phyloP scores from a whole-genome alignment of 2,797 vertebrate species.

The Danionella dracula region DNA sequence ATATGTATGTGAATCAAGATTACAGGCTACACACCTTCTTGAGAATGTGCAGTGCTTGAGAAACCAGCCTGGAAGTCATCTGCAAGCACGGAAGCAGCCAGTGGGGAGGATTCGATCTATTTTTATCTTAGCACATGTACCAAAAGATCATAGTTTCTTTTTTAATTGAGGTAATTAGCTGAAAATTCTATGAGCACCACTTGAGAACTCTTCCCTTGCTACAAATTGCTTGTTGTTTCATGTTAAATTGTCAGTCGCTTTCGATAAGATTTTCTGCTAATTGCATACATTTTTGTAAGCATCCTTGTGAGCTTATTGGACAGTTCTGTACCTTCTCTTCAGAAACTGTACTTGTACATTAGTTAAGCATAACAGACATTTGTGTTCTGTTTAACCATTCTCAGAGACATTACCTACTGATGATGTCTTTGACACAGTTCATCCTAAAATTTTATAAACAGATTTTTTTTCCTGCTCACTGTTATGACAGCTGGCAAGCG shows the following conservation, averaged over 20 bases:
- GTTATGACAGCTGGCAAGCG: too few relatives aligned
- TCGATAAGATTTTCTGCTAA: too few relatives aligned
- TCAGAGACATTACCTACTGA: not conserved
- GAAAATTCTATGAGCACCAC: not conserved
- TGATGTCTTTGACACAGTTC: too few relatives aligned
- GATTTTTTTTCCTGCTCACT: too few relatives aligned
- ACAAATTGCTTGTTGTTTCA: too few relatives aligned
- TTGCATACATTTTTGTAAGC: too few relatives aligned
- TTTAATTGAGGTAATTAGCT: conserved; percentile 1
- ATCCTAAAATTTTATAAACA: too few relatives aligned
- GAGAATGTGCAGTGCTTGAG: not conserved
- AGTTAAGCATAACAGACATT: not conserved
- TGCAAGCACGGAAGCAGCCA: not conserved
- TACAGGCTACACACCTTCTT: not conserved
- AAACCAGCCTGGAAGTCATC: conserved; percentile 8
- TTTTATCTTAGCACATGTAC: conserved; percentile 9
- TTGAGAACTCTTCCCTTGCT: too few relatives aligned
- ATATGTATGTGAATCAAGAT: not conserved
- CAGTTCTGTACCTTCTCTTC: not conserved
- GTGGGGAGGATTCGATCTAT: not conserved
- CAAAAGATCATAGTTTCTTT: conserved; percentile 4
- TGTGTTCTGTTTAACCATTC: not conserved
- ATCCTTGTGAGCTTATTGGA: conserved; percentile 1
- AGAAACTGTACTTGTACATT: not conserved
- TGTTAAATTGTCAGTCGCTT: too few relatives aligned